Percentiles rank a stretch among this genome's conserved stretches.
Conservation (phyloP, 2,797 vertebrate species). For the Scomberomorus guttatus region DNA sequence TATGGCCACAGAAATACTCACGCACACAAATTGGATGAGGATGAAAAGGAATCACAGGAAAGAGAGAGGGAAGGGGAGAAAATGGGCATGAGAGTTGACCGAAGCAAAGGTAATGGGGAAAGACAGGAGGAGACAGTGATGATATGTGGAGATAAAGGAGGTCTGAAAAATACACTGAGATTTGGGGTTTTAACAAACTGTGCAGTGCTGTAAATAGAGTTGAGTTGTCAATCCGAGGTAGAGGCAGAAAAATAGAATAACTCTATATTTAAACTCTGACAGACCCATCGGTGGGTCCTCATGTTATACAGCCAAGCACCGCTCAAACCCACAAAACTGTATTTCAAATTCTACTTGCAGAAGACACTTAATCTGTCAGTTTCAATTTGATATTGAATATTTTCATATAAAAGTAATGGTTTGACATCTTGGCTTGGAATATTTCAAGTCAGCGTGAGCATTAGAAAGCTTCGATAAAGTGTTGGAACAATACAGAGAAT, state of each 20-base stretch:
- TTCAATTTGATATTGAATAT: neutral
- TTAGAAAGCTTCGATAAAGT: no score
- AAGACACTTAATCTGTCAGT: neutral
- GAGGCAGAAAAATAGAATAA: neutral
- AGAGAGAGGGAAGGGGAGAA: conserved; percentile 36
- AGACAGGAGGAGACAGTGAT: neutral
- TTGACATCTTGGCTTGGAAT: neutral
- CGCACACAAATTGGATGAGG: conserved; percentile 45
- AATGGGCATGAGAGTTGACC: conserved; percentile 24
- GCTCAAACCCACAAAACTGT: no score
- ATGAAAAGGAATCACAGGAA: conserved; percentile 56
- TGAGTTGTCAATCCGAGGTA: no score
- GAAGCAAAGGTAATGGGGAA: conserved; percentile 22
- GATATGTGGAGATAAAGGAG: neutral
- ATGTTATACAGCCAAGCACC: no score
- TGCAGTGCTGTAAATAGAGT: no score
- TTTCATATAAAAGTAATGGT: neutral
- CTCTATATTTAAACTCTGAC: no score
- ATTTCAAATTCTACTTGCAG: no score
- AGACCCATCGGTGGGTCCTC: no score
- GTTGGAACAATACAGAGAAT: no score
- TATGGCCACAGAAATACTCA: neutral
- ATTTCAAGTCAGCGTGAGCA: no score
- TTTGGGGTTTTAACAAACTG: no score
- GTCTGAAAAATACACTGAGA: no score